Evolutionary conservation across 1,140 invertebrate genomes (phyloP), one percentile per base, ranked within the genome.

Genomic region (Chironomus tepperi): DNA sequence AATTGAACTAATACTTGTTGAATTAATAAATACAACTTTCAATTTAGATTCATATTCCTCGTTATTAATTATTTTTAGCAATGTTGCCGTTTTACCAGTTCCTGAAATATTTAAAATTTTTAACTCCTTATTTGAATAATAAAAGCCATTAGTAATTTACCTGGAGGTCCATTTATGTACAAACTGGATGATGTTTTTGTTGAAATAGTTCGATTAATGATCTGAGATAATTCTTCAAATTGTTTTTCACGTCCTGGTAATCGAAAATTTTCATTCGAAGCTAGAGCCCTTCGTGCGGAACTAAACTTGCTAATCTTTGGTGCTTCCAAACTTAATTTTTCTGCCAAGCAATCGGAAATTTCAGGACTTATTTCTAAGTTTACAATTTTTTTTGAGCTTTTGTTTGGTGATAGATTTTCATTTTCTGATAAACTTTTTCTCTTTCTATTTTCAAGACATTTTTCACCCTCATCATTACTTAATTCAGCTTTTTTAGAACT

Each of bases 51-150:
- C 83, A 43, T 89, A 84, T 80, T 89, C 87, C 77, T 87, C 81
- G 64, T 85, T 79, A 34, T 87, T 81, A 8, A 96, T 82, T 18
- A 96, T 87, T 73, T 91, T 86, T 5, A 89, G 89, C 16, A 98
- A 83, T 76, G 90, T 90, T 1, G 95, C 95, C 0, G 96, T 98
- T 87, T 98, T 98, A 1, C 97, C 97, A 16, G 97, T 99, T 12
- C 97, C 97, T 3, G 81, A 12, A 57, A 57, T 12, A 15, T n/a
- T n/a, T 57, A 5, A 15, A 5, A 57, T 43, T 10, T 43, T 43
- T 6, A 10, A 43, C 42, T 43, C 42, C 10, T 43, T 7, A 7
- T 43, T 10, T 43, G 6, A 7, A 7, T 43, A 10, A 43, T 43
- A 10, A 43, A 43, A 43, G 10, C n/a, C n/a, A n/a, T n/a, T n/a